These are phyloP conservation scores for Platorchestia sp. DNA, from an alignment of 1,140 invertebrate genomes.

Conservation along the genomic window DNA sequence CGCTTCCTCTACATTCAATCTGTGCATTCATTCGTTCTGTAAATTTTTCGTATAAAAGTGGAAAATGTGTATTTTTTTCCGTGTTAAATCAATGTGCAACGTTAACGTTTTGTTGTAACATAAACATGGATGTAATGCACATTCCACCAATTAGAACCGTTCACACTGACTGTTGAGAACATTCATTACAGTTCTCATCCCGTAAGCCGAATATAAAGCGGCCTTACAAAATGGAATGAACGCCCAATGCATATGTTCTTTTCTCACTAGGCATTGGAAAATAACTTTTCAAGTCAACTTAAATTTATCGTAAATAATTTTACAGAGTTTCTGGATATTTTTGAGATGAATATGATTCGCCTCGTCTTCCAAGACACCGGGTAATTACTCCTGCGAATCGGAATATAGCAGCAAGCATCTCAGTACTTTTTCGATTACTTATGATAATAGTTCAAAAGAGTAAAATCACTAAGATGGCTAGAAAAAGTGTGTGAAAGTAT, in stretches of 20 bases:
- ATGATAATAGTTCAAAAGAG: not conserved
- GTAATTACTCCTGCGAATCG: not conserved
- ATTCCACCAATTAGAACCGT: too few species aligned
- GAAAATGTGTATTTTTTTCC: too few species aligned
- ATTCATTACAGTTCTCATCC: not conserved
- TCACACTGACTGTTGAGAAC: too few species aligned
- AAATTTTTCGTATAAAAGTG: too few species aligned
- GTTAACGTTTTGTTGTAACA: too few species aligned
- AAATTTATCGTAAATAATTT: not conserved
- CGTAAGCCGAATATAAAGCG: not conserved
- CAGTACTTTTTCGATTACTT: not conserved
- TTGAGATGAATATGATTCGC: not conserved
- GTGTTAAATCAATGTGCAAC: too few species aligned
- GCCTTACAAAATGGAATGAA: not conserved
- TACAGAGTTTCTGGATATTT: not conserved
- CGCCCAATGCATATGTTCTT: not conserved
- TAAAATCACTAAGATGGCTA: too few species aligned
- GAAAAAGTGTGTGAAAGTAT: too few species aligned
- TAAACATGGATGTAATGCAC: too few species aligned
- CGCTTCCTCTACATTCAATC: too few species aligned
- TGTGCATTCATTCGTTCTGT: too few species aligned
- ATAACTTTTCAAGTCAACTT: not conserved
- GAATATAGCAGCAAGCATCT: not conserved
- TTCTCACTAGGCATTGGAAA: not conserved
- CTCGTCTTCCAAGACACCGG: not conserved